Conservation (phyloP, 2,113 vertebrate genomes). For the Scartelaos histophorus region DNA sequence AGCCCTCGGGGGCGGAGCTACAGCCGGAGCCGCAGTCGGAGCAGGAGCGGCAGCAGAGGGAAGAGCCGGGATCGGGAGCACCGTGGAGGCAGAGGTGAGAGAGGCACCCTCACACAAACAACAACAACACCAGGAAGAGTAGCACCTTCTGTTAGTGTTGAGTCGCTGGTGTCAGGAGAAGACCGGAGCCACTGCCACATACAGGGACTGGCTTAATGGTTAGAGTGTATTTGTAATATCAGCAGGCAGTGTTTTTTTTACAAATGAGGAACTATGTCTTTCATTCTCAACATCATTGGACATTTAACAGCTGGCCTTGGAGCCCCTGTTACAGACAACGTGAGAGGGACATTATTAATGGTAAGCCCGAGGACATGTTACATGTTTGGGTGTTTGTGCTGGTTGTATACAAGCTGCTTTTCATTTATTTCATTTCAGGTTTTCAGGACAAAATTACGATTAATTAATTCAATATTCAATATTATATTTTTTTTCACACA, state of each 20-base stretch:
- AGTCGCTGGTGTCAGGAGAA: conserved; percentile 6
- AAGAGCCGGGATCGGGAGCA: conserved; percentile 71
- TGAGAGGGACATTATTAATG: conserved; percentile 11
- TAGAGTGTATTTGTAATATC: background rate
- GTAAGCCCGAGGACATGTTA: background rate
- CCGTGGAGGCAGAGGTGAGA: conserved; percentile 73
- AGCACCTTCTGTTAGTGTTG: conserved; percentile 16
- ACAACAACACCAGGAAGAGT: conserved; percentile 25
- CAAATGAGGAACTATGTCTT: conserved; percentile 51
- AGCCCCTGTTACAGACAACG: conserved; percentile 36
- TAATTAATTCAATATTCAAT: no score
- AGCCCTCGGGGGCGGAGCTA: conserved; percentile 85
- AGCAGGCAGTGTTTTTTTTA: conserved; percentile 9
- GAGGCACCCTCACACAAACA: conserved; percentile 22
- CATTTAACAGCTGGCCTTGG: conserved; percentile 37
- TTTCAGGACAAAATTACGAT: background rate
- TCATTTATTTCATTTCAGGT: conserved; percentile 29
- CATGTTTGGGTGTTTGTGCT: background rate
- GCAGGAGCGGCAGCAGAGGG: conserved; percentile 79
- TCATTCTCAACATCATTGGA: conserved; percentile 34
- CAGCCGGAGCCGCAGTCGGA: conserved; percentile 76
- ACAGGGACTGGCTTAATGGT: background rate
- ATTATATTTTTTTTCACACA: no score
- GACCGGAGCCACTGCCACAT: background rate
- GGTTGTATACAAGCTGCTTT: background rate